Evolutionary conservation across 1,140 invertebrate species (phyloP), one percentile per base, ranked within the genome.

Genomic region (Camponotus pennsylvanicus): DNA sequence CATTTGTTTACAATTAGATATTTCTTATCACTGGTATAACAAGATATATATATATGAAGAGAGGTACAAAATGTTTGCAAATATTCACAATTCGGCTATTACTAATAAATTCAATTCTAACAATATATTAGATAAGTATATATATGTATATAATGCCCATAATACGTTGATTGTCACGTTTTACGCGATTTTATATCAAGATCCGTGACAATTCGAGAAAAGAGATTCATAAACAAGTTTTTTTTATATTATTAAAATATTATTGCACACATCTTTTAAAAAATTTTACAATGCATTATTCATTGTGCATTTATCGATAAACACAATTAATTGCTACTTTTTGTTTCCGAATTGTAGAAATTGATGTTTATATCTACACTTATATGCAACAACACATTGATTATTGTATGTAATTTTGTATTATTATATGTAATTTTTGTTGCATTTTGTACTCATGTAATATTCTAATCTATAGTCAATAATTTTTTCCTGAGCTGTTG

Each of bases 401-500:
- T 55, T 70, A 82, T 61, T 83, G 61, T 83, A n/a, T 73, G 73
- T 18, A 75, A 45, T 73, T 73, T 61, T 61, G 57, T 71, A 73
- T 37, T 70, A 82, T 61, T 83, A 73, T 83, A n/a, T 73, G 73
- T 18, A 75, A 45, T 61, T 73, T 55, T 73, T 73, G 6, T 8
- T 57, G 32, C 13, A 7, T 34, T n/a, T 69, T 21, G 0, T 63
- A 59, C 15, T 2, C 1, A 63, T 34, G 11, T 61, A 40, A 40
- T 21, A 49, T 83, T 63, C 8, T 37, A 32, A 45, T 49, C n/a
- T 61, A 73, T 45, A 61, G 15, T 71, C 1, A 3, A 69, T 52
- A 52, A 55, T 55, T 45, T 45, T 27, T 45, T 61, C 8, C 45
- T 45, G 27, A 42, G 8, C 27, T 82, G 71, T 71, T 37, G 69